Percentiles rank a stretch among this genome's conserved stretches.
These are phyloP conservation scores for Ecdyonurus torrentis DNA, from an alignment of 2,888 invertebrate genomes.

Conservation along the genomic window DNA sequence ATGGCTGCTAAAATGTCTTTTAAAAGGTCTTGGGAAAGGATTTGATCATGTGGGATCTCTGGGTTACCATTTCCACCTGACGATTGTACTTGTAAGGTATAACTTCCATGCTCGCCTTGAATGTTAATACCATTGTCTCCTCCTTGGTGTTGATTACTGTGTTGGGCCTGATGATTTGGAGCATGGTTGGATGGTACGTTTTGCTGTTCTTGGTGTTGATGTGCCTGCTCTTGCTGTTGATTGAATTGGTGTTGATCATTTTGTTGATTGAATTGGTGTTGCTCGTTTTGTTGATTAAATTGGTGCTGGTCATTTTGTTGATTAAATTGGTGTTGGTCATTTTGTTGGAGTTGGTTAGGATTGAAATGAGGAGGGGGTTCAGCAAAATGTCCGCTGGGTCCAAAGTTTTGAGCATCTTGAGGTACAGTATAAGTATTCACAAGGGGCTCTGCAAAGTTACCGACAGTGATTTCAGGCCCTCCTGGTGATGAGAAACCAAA, in stretches of 20 bases:
- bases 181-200: not conserved
- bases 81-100: constrained; percentile 60
- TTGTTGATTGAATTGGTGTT: not conserved
- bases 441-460: not conserved
- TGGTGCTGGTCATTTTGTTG: not conserved
- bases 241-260: not conserved
- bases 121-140: constrained; percentile 29
- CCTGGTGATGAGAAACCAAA: not conserved
- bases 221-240: not conserved
- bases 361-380: not conserved
- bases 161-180: not conserved
- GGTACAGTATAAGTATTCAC: not conserved
- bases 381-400: not conserved
- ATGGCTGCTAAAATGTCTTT: constrained; percentile 70
- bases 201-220: not conserved
- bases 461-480: not conserved
- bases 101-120: constrained; percentile 37
- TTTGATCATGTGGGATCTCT: constrained; percentile 50
- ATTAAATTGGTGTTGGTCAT: not conserved
- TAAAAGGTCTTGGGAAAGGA: constrained; percentile 58
- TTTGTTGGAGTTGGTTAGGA: not conserved
- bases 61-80: constrained; percentile 33
- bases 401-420: constrained; percentile 1
- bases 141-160: not conserved
- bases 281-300: not conserved